Evolutionary conservation across 2,797 vertebrate species (phyloP), one percentile per base, ranked within the genome.

Genomic region (Cynopterus sphinx): DNA sequence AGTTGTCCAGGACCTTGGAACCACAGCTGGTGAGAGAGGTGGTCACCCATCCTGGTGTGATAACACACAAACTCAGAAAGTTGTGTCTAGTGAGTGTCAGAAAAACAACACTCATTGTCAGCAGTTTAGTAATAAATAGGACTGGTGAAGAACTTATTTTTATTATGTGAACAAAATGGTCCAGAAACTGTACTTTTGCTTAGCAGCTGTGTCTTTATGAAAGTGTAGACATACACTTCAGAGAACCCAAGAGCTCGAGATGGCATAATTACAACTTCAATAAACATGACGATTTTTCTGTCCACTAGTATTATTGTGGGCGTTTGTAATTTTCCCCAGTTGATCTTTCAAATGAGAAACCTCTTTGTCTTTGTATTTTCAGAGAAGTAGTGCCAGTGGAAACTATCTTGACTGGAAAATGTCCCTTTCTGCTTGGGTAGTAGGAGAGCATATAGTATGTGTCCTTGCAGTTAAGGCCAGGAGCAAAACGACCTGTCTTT

Each of bases 401-500:
- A 70, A 73, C 7, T 24, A 57, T 22, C 10, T 9, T 36, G 9
- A 65, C 46, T 39, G 15, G 77, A 49, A 87, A 33, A 24, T 16
- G 17, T 46, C 24, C 68, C 59, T 84, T 5, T 26, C 26, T 61
- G 19, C 61, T 33, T 33, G n/a, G 26, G 6, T 61, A 8, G 0
- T 8, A 55, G 46, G 49, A 26, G 73, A 59, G 43, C 3, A 0
- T 4, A 9, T 36, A 39, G 0, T 1, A 24, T 39, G 8, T 28
- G 17, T 75, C n/a, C n/a, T 28, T 11, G 31, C 49, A 12, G 17
- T 33, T 11, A 4, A 53, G 57, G 4, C 28, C 33, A 13, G 19
- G 7, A 1, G 0, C 21, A 5, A 6, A 28, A 11, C 43, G 19
- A 3, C 31, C 46, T n/a, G 9, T 41, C 17, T 4, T 19, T 0